Base-by-base conservation (phyloP, 2,888 invertebrate genomes). In the Zygogramma bicolorata region DNA sequence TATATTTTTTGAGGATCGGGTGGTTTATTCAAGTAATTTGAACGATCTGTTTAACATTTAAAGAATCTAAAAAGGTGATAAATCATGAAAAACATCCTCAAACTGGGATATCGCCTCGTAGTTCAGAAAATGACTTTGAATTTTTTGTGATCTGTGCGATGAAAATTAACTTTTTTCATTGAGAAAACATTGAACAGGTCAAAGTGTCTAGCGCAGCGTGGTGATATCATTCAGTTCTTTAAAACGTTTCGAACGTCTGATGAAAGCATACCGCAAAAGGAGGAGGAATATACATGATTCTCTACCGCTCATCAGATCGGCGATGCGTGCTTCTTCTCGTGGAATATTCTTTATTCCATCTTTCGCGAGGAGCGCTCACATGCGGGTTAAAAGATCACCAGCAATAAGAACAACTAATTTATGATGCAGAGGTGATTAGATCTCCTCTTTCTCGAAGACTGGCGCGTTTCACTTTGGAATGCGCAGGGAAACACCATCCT, bases 331-430 rank as follows among this genome's bases (percentile, higher is more conserved):
- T 15, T 70, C 63, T 63, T 34, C 38, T 2, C 10, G 27, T 65
- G 25, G 25, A 53, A 53, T 69, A 57, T 68, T 72, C 58, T 59
- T 61, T 49, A 27, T 40, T 61, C 38, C 62, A 61, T 70, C 66
- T 70, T 74, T 68, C 68, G 38, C 68, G 63, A 68, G n/a, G n/a
- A n/a, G 71, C 65, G 65, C 71, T 74, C 65, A 68, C 59, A 72
- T 70, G 71, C 72, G 66, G 75, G 74, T 76, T 75, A 71, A 76
- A 76, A 75, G 73, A 72, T 72, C 71, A 75, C 42, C 13, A 59
- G 74, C 73, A 74, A 75, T 76, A 75, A 68, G 72, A 74, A 69
- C 72, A 74, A 70, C 67, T 73, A 77, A 76, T 75, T 75, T 75
- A 71, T 68, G 70, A 76, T 62, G 71, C 68, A 63, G 38, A 71